phyloP scores from a whole-genome alignment of 2,888 invertebrate genomes.

The Torymus aiolomorphi region DNA sequence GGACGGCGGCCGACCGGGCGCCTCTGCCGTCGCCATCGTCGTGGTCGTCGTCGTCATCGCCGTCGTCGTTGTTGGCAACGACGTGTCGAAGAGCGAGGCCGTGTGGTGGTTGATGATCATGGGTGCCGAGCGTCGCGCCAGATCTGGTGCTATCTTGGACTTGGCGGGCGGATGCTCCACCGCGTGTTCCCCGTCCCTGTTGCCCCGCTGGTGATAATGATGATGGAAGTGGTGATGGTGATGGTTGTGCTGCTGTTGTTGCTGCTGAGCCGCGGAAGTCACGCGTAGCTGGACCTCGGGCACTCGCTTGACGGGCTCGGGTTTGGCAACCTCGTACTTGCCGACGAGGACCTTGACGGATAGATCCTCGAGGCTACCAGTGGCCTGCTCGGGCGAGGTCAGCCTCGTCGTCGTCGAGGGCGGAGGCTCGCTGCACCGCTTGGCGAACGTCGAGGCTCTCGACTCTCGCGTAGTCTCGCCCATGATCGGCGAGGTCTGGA shows the following conservation, averaged over 20 bases:
- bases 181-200: constrained; percentile 65
- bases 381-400: constrained; percentile 25
- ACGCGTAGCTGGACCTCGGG: constrained; percentile 68
- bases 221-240: not conserved
- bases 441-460: constrained; percentile 34
- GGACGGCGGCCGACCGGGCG: constrained; percentile 72
- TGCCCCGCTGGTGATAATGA: constrained; percentile 13
- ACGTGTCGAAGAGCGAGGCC: constrained; percentile 58
- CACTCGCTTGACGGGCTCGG: constrained; percentile 62
- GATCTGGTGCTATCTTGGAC: constrained; percentile 71
- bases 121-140: constrained; percentile 71
- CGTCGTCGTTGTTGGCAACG: not conserved
- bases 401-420: constrained; percentile 32
- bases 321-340: constrained; percentile 82
- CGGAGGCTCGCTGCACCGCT: constrained; percentile 57
- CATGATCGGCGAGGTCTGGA: constrained; percentile 64
- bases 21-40: constrained; percentile 62
- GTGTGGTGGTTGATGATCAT: constrained; percentile 67
- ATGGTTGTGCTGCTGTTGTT: no score
- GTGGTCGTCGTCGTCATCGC: no score
- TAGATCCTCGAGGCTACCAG: constrained; percentile 79
- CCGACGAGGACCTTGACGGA: constrained; percentile 87
- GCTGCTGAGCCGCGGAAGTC: not conserved
- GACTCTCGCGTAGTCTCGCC: constrained; percentile 61
- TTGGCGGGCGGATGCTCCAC: constrained; percentile 72